phyloP scores from a whole-genome alignment of 2,888 invertebrate species.

The Cosmorhoe ocellata region DNA sequence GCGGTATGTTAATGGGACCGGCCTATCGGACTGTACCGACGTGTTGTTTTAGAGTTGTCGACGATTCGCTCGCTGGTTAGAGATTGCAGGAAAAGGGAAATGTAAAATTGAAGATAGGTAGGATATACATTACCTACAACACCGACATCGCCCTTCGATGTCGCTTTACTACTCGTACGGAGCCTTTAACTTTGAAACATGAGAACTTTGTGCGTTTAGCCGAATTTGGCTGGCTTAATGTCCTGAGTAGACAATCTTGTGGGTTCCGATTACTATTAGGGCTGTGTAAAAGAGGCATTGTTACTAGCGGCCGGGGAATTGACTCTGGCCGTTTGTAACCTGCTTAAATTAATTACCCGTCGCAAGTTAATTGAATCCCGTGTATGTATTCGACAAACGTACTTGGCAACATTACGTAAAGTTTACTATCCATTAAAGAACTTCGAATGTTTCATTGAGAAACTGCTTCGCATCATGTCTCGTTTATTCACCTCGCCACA shows the following conservation, averaged over 20 bases:
- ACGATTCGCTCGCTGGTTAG: constrained; percentile 23
- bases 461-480: background rate
- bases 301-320: constrained; percentile 1
- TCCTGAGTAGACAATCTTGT: constrained; percentile 5
- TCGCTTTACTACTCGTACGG: constrained; percentile 23
- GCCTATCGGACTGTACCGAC: constrained; percentile 43
- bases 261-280: background rate
- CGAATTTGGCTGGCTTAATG: constrained; percentile 8
- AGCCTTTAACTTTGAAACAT: constrained; percentile 7
- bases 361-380: too few relatives aligned
- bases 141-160: too few relatives aligned
- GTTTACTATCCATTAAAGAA: background rate
- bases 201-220: constrained; percentile 8
- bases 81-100: constrained; percentile 25
- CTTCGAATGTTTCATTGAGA: constrained; percentile 2
- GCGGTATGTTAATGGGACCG: constrained; percentile 62
- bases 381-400: too few relatives aligned
- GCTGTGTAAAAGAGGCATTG: background rate
- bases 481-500: constrained; percentile 9
- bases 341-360: background rate
- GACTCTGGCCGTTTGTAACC: background rate
- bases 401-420: too few relatives aligned
- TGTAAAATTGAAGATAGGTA: constrained; percentile 5
- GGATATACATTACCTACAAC: constrained; percentile 20
- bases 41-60: constrained; percentile 34